Evolutionary conservation across 2,113 vertebrate genomes (phyloP).

Genomic region (Engystomops pustulosus): DNA sequence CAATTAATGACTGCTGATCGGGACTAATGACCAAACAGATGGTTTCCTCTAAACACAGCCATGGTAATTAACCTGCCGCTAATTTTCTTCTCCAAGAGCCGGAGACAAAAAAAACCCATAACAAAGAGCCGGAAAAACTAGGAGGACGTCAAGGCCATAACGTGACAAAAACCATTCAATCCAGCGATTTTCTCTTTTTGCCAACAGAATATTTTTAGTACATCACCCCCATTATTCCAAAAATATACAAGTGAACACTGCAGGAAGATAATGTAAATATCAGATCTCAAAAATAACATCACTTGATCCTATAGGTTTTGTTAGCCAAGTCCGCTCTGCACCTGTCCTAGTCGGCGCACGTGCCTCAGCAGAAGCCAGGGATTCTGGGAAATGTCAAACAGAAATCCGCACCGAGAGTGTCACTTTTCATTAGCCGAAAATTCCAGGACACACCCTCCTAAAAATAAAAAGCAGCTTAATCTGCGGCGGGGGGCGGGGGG

Average conservation of each 20-base stretch:
- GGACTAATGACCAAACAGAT: constrained; percentile 60
- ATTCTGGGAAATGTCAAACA: constrained; percentile 17
- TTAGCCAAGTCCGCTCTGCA: neutral
- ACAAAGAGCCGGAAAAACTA: neutral
- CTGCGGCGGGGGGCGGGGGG: neutral
- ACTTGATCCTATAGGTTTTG: neutral
- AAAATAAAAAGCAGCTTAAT: constrained; percentile 47
- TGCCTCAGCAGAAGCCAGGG: neutral
- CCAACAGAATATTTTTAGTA: neutral
- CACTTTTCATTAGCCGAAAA: constrained; percentile 37
- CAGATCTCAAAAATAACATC: neutral
- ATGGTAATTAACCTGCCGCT: constrained; percentile 51
- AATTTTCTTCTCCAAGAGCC: constrained; percentile 33
- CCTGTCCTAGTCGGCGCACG: constrained; percentile 1
- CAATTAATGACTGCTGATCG: constrained; percentile 60
- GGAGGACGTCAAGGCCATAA: neutral
- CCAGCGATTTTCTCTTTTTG: too few relatives aligned
- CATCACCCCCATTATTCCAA: neutral
- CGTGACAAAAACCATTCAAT: too few relatives aligned
- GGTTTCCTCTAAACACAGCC: constrained; percentile 56
- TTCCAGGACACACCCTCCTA: constrained; percentile 48
- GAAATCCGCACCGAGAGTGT: neutral
- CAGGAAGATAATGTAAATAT: neutral
- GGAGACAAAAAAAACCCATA: too few relatives aligned
- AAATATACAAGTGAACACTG: neutral